phyloP scores from a whole-genome alignment of 2,888 invertebrate species.

The Caenorhabditis sp. region DNA sequence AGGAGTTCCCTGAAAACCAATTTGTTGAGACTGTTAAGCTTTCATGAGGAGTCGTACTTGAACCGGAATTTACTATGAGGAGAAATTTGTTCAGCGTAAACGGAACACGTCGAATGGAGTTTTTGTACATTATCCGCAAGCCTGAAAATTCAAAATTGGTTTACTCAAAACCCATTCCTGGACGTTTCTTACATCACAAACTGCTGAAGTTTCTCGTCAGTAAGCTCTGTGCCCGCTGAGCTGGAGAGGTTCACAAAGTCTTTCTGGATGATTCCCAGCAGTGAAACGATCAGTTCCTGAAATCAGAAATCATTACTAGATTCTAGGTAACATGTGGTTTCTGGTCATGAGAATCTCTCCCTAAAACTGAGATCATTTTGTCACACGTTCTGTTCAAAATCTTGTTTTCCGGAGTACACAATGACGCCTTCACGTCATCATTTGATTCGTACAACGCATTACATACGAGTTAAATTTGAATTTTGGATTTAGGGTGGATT shows the following conservation, averaged over 20 bases:
- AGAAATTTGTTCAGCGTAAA: slow-evolving; percentile 91
- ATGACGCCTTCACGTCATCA: neutral
- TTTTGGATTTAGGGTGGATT: neutral
- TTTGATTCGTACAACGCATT: slow-evolving; percentile 1
- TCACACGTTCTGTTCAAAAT: slow-evolving; percentile 7
- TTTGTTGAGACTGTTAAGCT: neutral
- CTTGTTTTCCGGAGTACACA: neutral
- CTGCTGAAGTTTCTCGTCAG: slow-evolving; percentile 44
- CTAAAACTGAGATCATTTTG: neutral
- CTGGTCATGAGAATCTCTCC: neutral
- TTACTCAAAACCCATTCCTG: too few species aligned
- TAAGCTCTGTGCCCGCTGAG: slow-evolving; percentile 31
- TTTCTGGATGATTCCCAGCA: slow-evolving; percentile 46
- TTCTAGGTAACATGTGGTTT: slow-evolving; percentile 11
- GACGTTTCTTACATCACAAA: slow-evolving; percentile 50
- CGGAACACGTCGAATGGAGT: slow-evolving; percentile 86
- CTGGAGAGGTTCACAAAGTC: slow-evolving; percentile 33
- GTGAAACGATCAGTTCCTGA: slow-evolving; percentile 54
- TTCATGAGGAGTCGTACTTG: slow-evolving; percentile 84
- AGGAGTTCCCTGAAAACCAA: slow-evolving; percentile 83
- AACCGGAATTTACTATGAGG: slow-evolving; percentile 93
- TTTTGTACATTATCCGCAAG: slow-evolving; percentile 78
- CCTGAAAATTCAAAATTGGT: too few species aligned
- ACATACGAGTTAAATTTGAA: neutral
- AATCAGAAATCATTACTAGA: slow-evolving; percentile 1